These are phyloP conservation scores for Oreochromis grahami DNA, from an alignment of 2,797 vertebrate genomes.

Conservation along the genomic window DNA sequence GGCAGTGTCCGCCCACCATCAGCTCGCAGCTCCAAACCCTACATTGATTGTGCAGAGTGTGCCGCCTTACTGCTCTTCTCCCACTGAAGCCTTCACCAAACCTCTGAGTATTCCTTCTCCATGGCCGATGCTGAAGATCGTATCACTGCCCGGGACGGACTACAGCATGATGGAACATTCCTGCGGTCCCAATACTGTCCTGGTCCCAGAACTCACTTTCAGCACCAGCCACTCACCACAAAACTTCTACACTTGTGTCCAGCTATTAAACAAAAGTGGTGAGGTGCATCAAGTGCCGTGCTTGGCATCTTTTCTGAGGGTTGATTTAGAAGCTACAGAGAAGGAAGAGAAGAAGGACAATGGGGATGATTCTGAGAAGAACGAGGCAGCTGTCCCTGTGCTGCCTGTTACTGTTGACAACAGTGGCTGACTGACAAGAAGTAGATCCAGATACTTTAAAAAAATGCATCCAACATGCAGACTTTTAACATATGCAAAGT, in stretches of 20 bases:
- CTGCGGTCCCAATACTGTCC: not conserved
- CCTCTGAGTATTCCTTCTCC: not conserved
- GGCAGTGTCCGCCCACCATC: not conserved
- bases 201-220: rapidly evolving
- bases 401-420: constrained; percentile 23
- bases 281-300: constrained; percentile 72
- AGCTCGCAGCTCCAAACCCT: not conserved
- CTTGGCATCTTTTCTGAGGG: not conserved
- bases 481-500: not conserved
- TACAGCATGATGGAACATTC: constrained; percentile 54
- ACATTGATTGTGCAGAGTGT: not conserved
- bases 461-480: not conserved
- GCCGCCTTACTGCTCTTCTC: constrained; percentile 4
- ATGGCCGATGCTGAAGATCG: constrained; percentile 9
- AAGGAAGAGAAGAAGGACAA: constrained; percentile 13
- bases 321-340: not conserved
- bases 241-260: constrained; percentile 77
- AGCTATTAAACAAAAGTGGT: constrained; percentile 57
- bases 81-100: not conserved
- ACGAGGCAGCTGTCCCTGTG: constrained; percentile 36
- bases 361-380: not conserved
- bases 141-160: constrained; percentile 41
- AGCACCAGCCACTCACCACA: not conserved
- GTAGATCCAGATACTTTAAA: not conserved
- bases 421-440: constrained; percentile 1